Percentiles rank a stretch among this genome's conserved stretches.
These are phyloP conservation scores for Cervus canadensis DNA, from an alignment of 2,113 vertebrate genomes.

Conservation along the genomic window DNA sequence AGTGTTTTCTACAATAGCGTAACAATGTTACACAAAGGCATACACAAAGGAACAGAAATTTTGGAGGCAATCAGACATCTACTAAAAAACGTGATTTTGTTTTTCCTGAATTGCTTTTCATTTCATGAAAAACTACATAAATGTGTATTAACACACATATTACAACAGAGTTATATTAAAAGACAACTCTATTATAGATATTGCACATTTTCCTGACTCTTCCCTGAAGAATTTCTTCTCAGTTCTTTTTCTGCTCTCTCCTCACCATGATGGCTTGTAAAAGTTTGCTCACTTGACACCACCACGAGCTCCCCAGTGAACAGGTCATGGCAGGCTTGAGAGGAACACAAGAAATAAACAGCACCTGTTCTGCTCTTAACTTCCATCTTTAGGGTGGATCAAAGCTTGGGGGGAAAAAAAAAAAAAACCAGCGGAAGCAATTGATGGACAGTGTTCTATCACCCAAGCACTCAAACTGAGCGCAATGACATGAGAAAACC, in stretches of 20 bases:
- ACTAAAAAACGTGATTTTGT: neutral
- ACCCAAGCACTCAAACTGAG: neutral
- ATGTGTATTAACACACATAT: neutral
- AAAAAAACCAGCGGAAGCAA: neutral
- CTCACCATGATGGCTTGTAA: neutral
- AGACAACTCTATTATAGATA: neutral
- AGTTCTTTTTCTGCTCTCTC: neutral
- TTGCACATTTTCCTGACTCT: neutral
- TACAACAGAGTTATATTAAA: neutral
- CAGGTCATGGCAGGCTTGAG: neutral
- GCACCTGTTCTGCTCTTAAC: neutral
- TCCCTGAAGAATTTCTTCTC: neutral
- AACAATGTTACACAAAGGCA: neutral
- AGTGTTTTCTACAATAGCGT: neutral
- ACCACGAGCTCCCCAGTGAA: neutral
- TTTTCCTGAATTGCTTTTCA: neutral
- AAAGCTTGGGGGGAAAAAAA: neutral
- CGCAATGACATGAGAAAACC: neutral
- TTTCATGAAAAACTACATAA: neutral
- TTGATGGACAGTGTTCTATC: neutral
- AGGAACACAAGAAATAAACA: neutral
- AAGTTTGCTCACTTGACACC: neutral
- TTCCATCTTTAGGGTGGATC: neutral
- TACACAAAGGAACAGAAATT: neutral
- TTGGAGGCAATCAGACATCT: neutral